A percentile compares a stretch with the other conserved stretches of the same genome.
Conservation (phyloP, 2,797 vertebrate genomes). For the Sebastes nivosus region DNA sequence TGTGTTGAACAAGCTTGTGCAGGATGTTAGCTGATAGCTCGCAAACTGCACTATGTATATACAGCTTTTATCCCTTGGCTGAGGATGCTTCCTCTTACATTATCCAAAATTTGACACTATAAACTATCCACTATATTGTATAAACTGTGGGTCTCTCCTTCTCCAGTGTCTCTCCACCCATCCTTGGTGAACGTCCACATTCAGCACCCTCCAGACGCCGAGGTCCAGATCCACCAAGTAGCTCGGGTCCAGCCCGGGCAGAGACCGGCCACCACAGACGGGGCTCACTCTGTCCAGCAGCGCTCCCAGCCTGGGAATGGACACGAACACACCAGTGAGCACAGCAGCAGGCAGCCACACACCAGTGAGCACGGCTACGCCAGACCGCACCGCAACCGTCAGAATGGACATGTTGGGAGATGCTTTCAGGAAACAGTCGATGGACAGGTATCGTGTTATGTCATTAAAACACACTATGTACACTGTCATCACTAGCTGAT, state of each 20-base stretch:
- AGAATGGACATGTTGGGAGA: constrained; percentile 82
- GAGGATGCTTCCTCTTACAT: constrained; percentile 21
- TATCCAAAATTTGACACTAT: constrained; percentile 27
- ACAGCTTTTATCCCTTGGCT: constrained; percentile 42
- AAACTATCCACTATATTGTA: constrained; percentile 33
- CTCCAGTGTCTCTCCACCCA: constrained; percentile 88
- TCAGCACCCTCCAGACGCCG: constrained; percentile 91
- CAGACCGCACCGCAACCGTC: constrained; percentile 62
- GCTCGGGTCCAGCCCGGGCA: constrained; percentile 87
- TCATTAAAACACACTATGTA: constrained; percentile 1
- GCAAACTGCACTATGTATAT: constrained; percentile 39
- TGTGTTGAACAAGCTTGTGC: constrained; percentile 37
- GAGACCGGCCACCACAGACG: constrained; percentile 77
- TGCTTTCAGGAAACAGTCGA: constrained; percentile 90
- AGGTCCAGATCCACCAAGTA: constrained; percentile 93
- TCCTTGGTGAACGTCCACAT: constrained; percentile 95
- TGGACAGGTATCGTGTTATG: constrained; percentile 86
- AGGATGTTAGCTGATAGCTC: constrained; percentile 44
- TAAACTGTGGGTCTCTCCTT: constrained; percentile 40
- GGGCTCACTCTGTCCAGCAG: constrained; percentile 85
- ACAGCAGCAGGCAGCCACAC: constrained; percentile 59
- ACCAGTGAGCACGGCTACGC: constrained; percentile 35
- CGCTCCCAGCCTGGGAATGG: constrained; percentile 78
- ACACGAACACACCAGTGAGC: constrained; percentile 69
- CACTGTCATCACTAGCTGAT: constrained; percentile 27